Evolutionary conservation across 2,113 vertebrate genomes (phyloP), one percentile per base, ranked within the genome.

Genomic region (Pseudonaja textilis): DNA sequence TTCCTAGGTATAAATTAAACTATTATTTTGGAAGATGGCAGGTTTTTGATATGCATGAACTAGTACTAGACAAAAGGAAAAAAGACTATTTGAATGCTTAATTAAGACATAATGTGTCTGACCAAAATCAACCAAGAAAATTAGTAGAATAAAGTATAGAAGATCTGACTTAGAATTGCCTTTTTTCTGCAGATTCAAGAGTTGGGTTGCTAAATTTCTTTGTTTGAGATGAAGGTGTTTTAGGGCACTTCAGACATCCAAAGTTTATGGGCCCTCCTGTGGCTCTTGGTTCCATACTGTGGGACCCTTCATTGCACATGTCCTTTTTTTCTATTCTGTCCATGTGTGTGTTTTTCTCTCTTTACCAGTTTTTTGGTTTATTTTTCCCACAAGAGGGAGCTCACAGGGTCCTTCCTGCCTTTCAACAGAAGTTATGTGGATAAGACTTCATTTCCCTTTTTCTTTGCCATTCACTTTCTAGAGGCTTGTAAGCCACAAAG

Each of bases 341-440:
- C n/a, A 34, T 50, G 12, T 50, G 20, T 88, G 5, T 91, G 29
- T n/a, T 69, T 69, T 94, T 45, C 11, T 1, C 90, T 18, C 45
- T 91, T 88, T 91, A 91, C 85, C 3, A 90, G 47, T 1, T 88
- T 88, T 47, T 52, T 0, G 50, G 12, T 92, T 74, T 74, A 89
- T 95, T 94, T 42, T 86, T 55, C 2, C 10, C 93, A 25, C 12
- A 93, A 90, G 89, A 92, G 14, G 57, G 26, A 94, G n/a, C 25
- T 45, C 52, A 0, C 57, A 93, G 23, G 1, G 57, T 93, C 94
- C 86, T 92, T 54, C 23, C 57, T 56, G 56, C 4, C 12, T 59
- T 61, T 54, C 61, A 55, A 34, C 45, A 90, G 85, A 3, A 88
- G 10, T 2, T 64, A 22, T 26, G 88, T 74, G 0, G 2, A 87